Evolutionary conservation across 37 sponge, comb jelly and placozoan genomes (phyloP).

Genomic region (Hormiphora californensis): DNA sequence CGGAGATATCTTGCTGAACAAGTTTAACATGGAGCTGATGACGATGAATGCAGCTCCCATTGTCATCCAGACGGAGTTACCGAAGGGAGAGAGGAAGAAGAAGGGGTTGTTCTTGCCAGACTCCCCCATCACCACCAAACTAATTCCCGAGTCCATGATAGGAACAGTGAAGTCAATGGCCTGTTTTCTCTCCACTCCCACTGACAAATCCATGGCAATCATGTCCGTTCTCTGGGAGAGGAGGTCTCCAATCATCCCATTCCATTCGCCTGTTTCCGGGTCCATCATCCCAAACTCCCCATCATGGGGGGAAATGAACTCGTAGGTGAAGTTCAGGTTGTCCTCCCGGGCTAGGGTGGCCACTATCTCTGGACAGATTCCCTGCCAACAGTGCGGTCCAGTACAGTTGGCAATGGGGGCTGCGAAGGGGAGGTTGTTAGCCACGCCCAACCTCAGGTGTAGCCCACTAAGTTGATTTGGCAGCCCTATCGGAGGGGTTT

Average conservation of each 20-base stretch:
- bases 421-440: constrained; percentile 38
- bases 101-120: not conserved
- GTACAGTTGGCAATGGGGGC: not conserved
- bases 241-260: constrained; percentile 41
- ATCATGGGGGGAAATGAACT: not conserved
- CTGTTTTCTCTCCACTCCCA: not conserved
- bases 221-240: constrained; percentile 30
- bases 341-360: not conserved
- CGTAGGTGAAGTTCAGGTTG: constrained; percentile 31
- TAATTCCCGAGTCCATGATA: constrained; percentile 52
- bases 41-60: not conserved
- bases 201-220: constrained; percentile 38
- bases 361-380: constrained; percentile 29
- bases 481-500: not conserved
- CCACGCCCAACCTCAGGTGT: not conserved
- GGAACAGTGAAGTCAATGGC: constrained; percentile 38
- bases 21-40: not conserved
- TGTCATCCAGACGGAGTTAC: not conserved
- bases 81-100: constrained; percentile 45
- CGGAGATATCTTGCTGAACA: constrained; percentile 26
- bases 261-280: not conserved
- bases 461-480: not conserved
- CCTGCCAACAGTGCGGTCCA: not conserved
- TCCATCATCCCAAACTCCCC: constrained; percentile 25
- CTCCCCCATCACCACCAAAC: constrained; percentile 32